Evolutionary conservation across 2,113 vertebrate genomes (phyloP).

Genomic region (Hystrix brachyura): DNA sequence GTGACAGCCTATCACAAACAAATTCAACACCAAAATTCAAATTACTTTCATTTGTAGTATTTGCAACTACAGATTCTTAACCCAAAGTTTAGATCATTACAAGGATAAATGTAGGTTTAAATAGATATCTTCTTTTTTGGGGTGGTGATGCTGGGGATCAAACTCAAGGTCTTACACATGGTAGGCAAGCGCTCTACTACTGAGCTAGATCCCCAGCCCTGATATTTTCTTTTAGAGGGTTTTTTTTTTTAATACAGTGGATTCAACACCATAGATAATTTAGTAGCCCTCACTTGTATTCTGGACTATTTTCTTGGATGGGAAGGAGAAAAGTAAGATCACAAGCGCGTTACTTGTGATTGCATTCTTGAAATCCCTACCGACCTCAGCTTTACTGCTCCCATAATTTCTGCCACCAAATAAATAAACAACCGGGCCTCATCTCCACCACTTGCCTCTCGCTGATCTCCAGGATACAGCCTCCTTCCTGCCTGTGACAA

Average conservation of each 20-base stretch:
- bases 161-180: too few relatives aligned
- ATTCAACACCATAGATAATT: not conserved
- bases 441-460: rapidly evolving
- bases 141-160: too few relatives aligned
- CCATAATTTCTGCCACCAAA: not conserved
- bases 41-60: not conserved
- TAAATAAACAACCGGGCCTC: not conserved
- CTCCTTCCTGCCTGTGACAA: not conserved
- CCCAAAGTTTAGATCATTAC: not conserved
- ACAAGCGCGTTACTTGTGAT: not conserved
- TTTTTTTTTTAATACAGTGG: not conserved
- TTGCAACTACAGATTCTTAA: not conserved
- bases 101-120: not conserved
- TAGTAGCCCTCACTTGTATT: not conserved
- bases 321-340: not conserved
- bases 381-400: not conserved
- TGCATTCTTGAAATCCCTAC: not conserved
- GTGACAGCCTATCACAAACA: not conserved
- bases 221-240: not conserved
- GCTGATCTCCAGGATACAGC: not conserved
- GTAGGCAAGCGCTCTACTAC: too few relatives aligned
- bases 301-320: not conserved
- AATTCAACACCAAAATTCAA: not conserved
- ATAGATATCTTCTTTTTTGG: not conserved
- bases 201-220: too few relatives aligned